phyloP scores from a whole-genome alignment of 1,140 invertebrate genomes.

The Drosophila baimaii region DNA sequence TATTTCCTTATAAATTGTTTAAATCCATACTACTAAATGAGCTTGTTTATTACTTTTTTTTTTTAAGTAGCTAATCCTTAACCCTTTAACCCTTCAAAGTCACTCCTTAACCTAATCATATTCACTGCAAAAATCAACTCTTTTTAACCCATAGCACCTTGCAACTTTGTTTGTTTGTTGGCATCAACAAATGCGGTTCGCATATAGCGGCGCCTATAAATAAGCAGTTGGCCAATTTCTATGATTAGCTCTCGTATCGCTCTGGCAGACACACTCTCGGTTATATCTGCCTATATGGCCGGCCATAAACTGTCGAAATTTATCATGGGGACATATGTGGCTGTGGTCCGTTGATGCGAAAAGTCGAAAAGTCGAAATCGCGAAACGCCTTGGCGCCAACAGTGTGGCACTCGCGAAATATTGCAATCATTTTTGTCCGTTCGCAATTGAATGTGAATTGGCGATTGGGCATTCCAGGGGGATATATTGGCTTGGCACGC shows the following conservation, averaged over 20 bases:
- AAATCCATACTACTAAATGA: too few species aligned
- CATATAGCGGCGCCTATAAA: conserved; percentile 56
- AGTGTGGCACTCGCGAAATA: conserved; percentile 77
- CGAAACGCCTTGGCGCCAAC: conserved; percentile 80
- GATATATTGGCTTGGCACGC: conserved; percentile 71
- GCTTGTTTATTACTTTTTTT: not conserved
- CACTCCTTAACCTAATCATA: not conserved
- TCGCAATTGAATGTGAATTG: conserved; percentile 64
- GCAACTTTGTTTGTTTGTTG: conserved; percentile 50
- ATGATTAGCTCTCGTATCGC: conserved; percentile 56
- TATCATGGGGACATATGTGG: conserved; percentile 59
- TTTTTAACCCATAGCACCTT: conserved; percentile 5
- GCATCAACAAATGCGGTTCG: conserved; percentile 31
- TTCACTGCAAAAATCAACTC: not conserved
- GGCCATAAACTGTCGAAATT: conserved; percentile 78
- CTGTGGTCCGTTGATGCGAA: conserved; percentile 24
- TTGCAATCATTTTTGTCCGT: conserved; percentile 76
- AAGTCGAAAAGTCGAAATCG: conserved; percentile 34
- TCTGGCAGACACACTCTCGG: conserved; percentile 15
- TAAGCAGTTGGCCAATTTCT: conserved; percentile 69
- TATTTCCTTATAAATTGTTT: too few species aligned
- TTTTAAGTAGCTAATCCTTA: not conserved
- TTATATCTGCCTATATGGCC: conserved; percentile 39
- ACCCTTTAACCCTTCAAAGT: not conserved
- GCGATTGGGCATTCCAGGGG: conserved; percentile 72